Evolutionary conservation across 2,888 invertebrate genomes (phyloP), one percentile per base, ranked within the genome.

Genomic region (Heliconius ethilla): DNA sequence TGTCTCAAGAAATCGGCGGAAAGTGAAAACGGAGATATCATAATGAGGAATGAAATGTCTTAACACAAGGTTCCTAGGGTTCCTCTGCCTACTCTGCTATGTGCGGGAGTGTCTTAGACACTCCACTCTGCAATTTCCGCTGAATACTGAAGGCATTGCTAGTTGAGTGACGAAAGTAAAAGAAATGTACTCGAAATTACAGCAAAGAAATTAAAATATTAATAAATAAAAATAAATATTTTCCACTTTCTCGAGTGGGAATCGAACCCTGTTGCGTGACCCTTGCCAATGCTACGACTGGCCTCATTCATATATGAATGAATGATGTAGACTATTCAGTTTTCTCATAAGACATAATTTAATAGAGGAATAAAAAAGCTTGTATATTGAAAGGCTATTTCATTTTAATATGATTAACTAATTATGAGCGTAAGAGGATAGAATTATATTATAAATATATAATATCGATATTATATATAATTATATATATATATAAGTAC

Each of bases 381-480:
- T n/a, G 59, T n/a, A 59, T 59, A n/a, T n/a, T n/a, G 3, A 59
- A n/a, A 59, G 59, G 3, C n/a, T 59, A n/a, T 59, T 59, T n/a
- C n/a, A 59, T 59, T 59, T 59, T 59, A 59, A 59, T 59, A 11
- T n/a, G 59, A 59, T 55, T 55, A 22, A n/a, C 22, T 55, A 55
- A 55, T 55, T 55, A 55, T n/a, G 55, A 55, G 7, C 55, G 55
- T 55, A 55, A 55, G 55, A 55, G 55, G 55, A 55, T 59, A n/a
- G 10, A 59, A n/a, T 59, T 3, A 59, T 11, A 59, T 59, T 11
- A 59, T 59, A 59, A n/a, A 59, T 22, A 10, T n/a, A 59, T 59
- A n/a, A 59, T n/a, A 59, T n/a, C 59, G 59, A 59, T 59, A 59
- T 59, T n/a, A 59, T 59, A n/a, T 59, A n/a, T n/a, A n/a, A n/a